Evolutionary conservation across 1,140 invertebrate species (phyloP).

Genomic region (Bombus terrestris): DNA sequence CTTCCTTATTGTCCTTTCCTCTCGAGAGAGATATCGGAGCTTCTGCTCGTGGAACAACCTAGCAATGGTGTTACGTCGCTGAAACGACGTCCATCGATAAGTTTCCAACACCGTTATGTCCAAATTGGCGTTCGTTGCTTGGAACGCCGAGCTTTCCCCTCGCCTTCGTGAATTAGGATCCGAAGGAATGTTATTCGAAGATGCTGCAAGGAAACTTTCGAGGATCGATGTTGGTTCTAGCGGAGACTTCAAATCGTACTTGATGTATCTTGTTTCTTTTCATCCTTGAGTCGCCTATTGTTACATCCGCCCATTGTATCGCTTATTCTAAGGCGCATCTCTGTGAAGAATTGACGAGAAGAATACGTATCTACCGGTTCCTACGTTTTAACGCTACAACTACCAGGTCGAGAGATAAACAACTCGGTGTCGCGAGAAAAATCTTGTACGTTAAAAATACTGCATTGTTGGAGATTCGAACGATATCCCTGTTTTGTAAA

Average conservation of each 20-base stretch:
- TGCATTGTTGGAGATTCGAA: no score
- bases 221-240: no score
- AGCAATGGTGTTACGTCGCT: neutral
- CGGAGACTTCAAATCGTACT: neutral
- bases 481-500: no score
- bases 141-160: neutral
- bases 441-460: no score
- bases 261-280: neutral
- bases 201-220: neutral
- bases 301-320: no score
- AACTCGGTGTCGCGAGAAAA: no score
- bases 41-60: slow-evolving; percentile 2
- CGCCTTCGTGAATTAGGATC: no score
- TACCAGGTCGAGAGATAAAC: no score
- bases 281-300: neutral
- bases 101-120: neutral
- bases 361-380: no score
- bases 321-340: no score
- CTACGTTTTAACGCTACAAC: no score
- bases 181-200: neutral
- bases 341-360: no score
- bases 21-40: neutral
- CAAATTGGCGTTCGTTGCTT: neutral
- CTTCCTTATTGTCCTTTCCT: slow-evolving; percentile 2
- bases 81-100: slow-evolving; percentile 12